Conservation (phyloP, 2,888 invertebrate species). For the Alcis repandata region DNA sequence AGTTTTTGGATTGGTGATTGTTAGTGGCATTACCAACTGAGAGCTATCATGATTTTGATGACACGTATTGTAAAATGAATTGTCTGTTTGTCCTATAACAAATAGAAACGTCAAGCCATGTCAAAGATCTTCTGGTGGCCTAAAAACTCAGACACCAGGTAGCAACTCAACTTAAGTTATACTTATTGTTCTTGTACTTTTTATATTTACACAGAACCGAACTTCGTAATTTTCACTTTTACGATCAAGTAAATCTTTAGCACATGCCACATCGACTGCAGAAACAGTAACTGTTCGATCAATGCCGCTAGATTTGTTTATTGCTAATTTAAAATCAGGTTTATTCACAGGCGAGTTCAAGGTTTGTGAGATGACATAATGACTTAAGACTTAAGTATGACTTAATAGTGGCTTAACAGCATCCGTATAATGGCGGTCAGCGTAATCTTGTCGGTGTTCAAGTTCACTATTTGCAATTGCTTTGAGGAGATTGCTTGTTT, state of each 20-base stretch:
- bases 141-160: too few relatives aligned
- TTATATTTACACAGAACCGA: too few relatives aligned
- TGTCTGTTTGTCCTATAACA: too few relatives aligned
- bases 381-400: constrained; percentile 27
- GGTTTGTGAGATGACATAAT: constrained; percentile 53
- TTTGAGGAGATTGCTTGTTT: constrained; percentile 22
- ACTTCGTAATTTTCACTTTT: not conserved
- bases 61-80: too few relatives aligned
- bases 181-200: too few relatives aligned
- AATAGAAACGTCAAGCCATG: too few relatives aligned
- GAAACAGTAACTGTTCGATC: constrained; percentile 1
- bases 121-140: too few relatives aligned
- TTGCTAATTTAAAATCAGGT: constrained; percentile 25
- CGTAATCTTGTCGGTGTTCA: constrained; percentile 24
- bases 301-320: constrained; percentile 6
- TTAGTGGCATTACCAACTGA: too few relatives aligned
- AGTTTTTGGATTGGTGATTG: too few relatives aligned
- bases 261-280: constrained; percentile 1
- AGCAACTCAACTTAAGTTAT: too few relatives aligned
- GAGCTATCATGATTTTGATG: too few relatives aligned
- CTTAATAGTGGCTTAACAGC: constrained; percentile 4
- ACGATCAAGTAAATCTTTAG: not conserved
- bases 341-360: constrained; percentile 33
- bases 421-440: constrained; percentile 39
- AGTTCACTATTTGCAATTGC: constrained; percentile 21